Evolutionary conservation across 2,888 invertebrate genomes (phyloP), one percentile per base, ranked within the genome.

Genomic region (Pantelozetes paolii): DNA sequence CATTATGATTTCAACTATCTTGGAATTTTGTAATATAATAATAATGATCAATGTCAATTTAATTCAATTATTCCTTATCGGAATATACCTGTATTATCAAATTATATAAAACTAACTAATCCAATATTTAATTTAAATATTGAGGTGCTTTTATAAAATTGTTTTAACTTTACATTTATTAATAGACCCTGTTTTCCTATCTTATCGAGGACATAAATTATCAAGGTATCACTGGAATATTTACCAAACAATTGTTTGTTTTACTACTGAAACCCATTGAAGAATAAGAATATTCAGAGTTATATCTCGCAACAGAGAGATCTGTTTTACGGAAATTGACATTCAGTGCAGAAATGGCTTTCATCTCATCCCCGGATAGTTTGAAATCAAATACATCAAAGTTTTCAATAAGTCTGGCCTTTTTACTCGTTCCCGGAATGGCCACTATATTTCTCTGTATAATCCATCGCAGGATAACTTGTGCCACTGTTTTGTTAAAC

Each of bases 331-430:
- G n/a, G 1, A 32, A 23, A 32, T 69, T 45, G n/a, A 23, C 8
- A 26, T 73, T 73, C 64, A 73, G 48, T 30, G 32, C 11, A 9
- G 1, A 32, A 1, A 73, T 32, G 6, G 11, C 20, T 28, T 11
- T 3, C 73, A 73, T 69, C n/a, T 73, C 73, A 3, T 26, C 11
- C 26, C 42, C 11, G 3, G 28, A 36, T 23, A 73, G 23, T 15
- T n/a, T 36, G 26, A 73, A 73, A 23, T 69, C 69, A 67, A 73
- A 67, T n/a, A 73, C 8, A 26, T 15, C 8, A 3, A n/a, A 23
- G 69, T 73, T 73, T 69, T 73, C 73, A 15, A 73, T 11, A 26
- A 73, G 62, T 36, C 73, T 62, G 11, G 42, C 28, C 20, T 20
- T 48, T 64, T 32, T 23, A 20, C 11, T 26, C 9, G 64, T 73